Percentiles rank a stretch among this genome's conserved stretches.
phyloP scores from a whole-genome alignment of 1,140 invertebrate genomes.

The Episyrphus balteatus region DNA sequence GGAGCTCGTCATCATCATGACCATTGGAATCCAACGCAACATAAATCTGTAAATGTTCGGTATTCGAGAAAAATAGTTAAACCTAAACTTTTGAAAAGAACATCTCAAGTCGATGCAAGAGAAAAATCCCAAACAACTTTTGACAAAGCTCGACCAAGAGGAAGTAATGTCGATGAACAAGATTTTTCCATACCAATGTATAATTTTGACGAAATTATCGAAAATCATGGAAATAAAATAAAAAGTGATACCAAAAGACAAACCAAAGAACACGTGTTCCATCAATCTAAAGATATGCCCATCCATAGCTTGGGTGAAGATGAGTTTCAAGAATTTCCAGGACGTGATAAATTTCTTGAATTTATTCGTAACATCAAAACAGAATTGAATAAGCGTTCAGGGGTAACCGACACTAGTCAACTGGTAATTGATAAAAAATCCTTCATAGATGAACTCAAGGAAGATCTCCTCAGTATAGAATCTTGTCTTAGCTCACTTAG shows the following conservation, averaged over 20 bases:
- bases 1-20: conserved; percentile 32
- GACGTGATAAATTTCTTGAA: conserved; percentile 18
- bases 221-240: conserved; percentile 13
- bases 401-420: conserved; percentile 16
- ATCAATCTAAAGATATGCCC: conserved; percentile 13
- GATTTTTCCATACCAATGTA: conserved; percentile 19
- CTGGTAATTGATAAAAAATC: conserved; percentile 18
- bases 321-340: conserved; percentile 18
- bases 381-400: conserved; percentile 15
- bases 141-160: conserved; percentile 19
- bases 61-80: conserved; percentile 24
- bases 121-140: conserved; percentile 9
- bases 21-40: conserved; percentile 26
- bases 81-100: conserved; percentile 14
- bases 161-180: conserved; percentile 15
- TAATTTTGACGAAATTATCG: conserved; percentile 19
- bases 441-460: conserved; percentile 19
- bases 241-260: conserved; percentile 12
- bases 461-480: conserved; percentile 30
- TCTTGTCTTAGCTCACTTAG: conserved; percentile 25
- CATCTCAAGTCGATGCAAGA: conserved; percentile 9
- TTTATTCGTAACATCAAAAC: conserved; percentile 21
- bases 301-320: conserved; percentile 18
- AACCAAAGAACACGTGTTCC: conserved; percentile 8
- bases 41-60: conserved; percentile 24